phyloP scores from a whole-genome alignment of 2,888 invertebrate genomes.

The Amblyjoppa fuscipennis region DNA sequence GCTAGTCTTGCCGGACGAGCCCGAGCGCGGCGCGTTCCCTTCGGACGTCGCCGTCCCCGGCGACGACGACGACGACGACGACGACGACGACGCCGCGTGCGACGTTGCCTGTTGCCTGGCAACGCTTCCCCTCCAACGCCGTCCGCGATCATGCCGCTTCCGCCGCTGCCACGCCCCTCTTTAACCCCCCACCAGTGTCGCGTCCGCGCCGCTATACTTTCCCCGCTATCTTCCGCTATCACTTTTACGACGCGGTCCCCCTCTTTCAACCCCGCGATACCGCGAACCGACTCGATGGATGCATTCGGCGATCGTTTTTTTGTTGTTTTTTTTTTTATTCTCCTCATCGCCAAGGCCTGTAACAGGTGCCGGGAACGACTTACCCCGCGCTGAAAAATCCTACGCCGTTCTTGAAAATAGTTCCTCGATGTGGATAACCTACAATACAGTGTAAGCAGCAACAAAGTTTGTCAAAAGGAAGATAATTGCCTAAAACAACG shows the following conservation, averaged over 20 bases:
- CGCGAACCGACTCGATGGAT: conserved; percentile 4
- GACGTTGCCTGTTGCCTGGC: conserved; percentile 65
- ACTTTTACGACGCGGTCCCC: conserved; percentile 20
- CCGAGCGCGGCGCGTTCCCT: conserved; percentile 53
- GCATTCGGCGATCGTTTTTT: conserved; percentile 21
- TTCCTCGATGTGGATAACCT: background rate
- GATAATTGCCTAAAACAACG: too few species aligned
- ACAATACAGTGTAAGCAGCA: background rate
- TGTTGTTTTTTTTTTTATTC: background rate
- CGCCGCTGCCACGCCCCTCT: conserved; percentile 60
- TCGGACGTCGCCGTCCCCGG: conserved; percentile 51
- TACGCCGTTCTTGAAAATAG: background rate
- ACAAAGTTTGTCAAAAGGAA: too few species aligned
- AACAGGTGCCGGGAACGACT: conserved; percentile 4
- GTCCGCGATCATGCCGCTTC: conserved; percentile 83
- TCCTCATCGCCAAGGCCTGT: background rate
- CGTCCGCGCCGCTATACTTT: conserved; percentile 35
- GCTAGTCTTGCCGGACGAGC: conserved; percentile 54
- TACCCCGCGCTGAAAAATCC: background rate
- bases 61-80: conserved; percentile 32
- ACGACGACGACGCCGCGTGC: conserved; percentile 74
- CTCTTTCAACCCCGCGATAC: background rate
- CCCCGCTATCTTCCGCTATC: conserved; percentile 42
- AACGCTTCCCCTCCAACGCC: conserved; percentile 84
- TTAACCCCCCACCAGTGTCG: conserved; percentile 40